Evolutionary conservation across 92 coral and sea anemone species (phyloP).

Genomic region (Palythoa caribaeorum): DNA sequence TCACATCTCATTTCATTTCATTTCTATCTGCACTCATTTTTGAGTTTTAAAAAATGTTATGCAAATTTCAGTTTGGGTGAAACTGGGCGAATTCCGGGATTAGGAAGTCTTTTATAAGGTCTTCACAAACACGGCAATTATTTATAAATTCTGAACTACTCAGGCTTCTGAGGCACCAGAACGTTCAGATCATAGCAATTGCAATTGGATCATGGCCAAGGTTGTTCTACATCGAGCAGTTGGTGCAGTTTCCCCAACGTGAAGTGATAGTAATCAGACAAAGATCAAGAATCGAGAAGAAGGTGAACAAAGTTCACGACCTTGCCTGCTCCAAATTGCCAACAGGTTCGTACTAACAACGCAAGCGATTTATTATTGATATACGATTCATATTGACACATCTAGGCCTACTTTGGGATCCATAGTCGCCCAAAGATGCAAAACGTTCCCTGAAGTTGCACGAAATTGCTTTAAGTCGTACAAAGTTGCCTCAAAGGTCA

Average conservation of each 20-base stretch:
- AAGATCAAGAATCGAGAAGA: background rate
- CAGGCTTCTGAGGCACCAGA: constrained; percentile 35
- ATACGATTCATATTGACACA: no score
- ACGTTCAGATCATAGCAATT: constrained; percentile 25
- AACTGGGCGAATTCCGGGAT: no score
- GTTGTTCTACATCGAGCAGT: background rate
- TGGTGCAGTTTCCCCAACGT: constrained; percentile 30
- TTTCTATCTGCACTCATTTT: no score
- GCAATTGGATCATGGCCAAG: background rate
- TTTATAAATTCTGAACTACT: background rate
- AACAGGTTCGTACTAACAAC: constrained; percentile 14
- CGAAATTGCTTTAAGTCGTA: no score
- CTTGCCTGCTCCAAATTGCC: constrained; percentile 19
- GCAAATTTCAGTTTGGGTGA: background rate
- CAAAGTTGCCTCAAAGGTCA: no score
- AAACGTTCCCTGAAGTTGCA: no score
- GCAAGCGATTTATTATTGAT: no score
- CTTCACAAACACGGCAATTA: background rate
- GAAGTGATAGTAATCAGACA: background rate
- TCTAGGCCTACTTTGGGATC: no score
- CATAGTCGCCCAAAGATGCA: no score
- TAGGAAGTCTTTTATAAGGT: no score
- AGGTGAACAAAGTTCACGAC: background rate
- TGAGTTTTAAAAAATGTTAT: background rate
- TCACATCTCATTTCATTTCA: no score